Evolutionary conservation across 1,140 invertebrate species (phyloP).

Genomic region (Drosophila bocqueti): DNA sequence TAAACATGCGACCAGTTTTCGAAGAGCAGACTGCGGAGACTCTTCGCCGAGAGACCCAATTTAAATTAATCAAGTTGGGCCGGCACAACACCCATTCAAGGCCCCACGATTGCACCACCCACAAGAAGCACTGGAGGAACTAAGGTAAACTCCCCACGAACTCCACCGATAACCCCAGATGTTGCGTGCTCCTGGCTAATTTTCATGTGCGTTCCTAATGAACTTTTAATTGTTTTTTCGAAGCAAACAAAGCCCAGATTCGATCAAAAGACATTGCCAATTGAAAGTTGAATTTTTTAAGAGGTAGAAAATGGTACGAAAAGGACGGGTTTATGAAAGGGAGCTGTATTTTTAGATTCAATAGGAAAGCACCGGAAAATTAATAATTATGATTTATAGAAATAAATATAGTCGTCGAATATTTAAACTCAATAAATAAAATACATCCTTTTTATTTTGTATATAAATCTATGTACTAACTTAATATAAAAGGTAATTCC

Average conservation of each 20-base stretch:
- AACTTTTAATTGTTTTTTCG: constrained; percentile 77
- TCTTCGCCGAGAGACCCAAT: constrained; percentile 44
- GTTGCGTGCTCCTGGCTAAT: constrained; percentile 62
- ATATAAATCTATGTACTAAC: neutral
- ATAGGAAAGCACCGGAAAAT: neutral
- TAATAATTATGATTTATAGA: too few relatives aligned
- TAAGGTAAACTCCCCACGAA: neutral
- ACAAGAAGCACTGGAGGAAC: neutral
- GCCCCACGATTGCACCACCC: constrained; percentile 15
- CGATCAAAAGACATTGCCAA: constrained; percentile 53
- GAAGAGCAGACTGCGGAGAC: constrained; percentile 11
- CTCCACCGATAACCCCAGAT: constrained; percentile 17
- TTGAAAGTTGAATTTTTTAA: constrained; percentile 33
- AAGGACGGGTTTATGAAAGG: neutral
- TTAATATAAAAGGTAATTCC: neutral
- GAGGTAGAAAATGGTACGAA: too few relatives aligned
- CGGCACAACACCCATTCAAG: constrained; percentile 10
- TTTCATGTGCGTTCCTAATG: constrained; percentile 71
- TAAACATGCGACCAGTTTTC: constrained; percentile 57
- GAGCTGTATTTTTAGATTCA: neutral
- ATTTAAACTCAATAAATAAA: neutral
- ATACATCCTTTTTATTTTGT: rapidly evolving
- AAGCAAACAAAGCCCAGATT: constrained; percentile 57
- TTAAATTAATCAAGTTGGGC: constrained; percentile 72
- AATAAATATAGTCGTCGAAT: neutral